phyloP scores from a whole-genome alignment of 1,140 invertebrate species.

The Cydia splendana region DNA sequence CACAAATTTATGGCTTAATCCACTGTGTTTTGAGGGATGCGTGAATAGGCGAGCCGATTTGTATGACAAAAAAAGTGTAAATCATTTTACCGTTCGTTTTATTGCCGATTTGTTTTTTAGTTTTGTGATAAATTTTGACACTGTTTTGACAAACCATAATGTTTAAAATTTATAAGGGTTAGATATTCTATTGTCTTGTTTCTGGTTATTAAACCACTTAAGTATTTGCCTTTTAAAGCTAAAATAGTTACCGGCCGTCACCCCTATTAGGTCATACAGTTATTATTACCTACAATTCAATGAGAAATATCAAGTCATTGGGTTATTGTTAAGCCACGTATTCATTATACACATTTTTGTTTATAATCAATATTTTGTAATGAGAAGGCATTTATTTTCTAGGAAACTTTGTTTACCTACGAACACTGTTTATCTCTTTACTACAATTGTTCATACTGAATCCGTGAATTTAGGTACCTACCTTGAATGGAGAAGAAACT shows the following conservation, averaged over 20 bases:
- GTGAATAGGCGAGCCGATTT: slow-evolving; percentile 46
- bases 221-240: neutral
- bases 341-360: too few species aligned
- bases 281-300: too few species aligned
- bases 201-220: neutral
- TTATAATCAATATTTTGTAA: too few species aligned
- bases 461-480: too few species aligned
- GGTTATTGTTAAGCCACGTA: too few species aligned
- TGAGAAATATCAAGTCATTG: too few species aligned
- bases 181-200: neutral
- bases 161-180: neutral
- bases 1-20: slow-evolving; percentile 77
- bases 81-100: slow-evolving; percentile 59
- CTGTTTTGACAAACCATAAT: slow-evolving; percentile 37
- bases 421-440: too few species aligned
- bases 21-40: slow-evolving; percentile 43
- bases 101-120: slow-evolving; percentile 59
- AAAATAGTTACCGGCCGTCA: too few species aligned
- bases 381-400: too few species aligned
- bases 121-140: slow-evolving; percentile 43
- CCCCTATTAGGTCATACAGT: neutral
- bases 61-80: slow-evolving; percentile 62
- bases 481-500: too few species aligned
- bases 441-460: too few species aligned
- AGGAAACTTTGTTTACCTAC: too few species aligned